A percentile compares a stretch with the other conserved stretches of the same genome.
These are phyloP conservation scores for Lasioglossum malachurum DNA, from an alignment of 2,888 invertebrate genomes.

Conservation along the genomic window DNA sequence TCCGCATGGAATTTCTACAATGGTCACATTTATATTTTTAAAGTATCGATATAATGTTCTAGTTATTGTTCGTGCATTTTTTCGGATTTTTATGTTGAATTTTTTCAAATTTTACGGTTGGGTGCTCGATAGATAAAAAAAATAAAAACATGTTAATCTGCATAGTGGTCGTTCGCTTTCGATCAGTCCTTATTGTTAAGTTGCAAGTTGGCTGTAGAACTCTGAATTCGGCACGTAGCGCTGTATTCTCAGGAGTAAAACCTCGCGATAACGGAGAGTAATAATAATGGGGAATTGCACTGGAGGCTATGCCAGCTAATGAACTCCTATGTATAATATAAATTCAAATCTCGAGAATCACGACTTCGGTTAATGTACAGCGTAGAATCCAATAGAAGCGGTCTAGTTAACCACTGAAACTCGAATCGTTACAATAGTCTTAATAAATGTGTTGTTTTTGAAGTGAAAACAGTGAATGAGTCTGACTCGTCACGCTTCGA, in stretches of 20 bases:
- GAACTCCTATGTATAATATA: neutral
- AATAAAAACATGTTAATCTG: neutral
- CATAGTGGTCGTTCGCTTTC: neutral
- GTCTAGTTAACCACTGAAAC: neutral
- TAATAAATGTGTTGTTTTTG: too few relatives aligned
- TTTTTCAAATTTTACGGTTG: too few relatives aligned
- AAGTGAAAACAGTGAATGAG: too few relatives aligned
- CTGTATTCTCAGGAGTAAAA: constrained; percentile 3
- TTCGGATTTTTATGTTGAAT: too few relatives aligned
- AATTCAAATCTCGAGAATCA: neutral
- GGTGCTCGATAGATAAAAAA: too few relatives aligned
- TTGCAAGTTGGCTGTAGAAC: neutral
- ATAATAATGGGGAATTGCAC: constrained; percentile 6
- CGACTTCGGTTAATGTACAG: neutral
- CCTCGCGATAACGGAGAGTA: neutral
- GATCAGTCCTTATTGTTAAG: neutral
- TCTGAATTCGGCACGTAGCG: neutral
- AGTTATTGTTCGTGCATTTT: too few relatives aligned
- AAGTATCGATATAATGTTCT: too few relatives aligned
- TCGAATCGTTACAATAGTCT: too few relatives aligned
- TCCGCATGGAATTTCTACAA: fast-evolving
- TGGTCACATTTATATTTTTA: too few relatives aligned
- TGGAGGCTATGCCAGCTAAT: neutral
- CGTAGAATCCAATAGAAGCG: neutral
- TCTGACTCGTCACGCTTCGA: too few relatives aligned